These are phyloP conservation scores for Cheilosia urbana DNA, from an alignment of 2,888 invertebrate species.

Conservation along the genomic window DNA sequence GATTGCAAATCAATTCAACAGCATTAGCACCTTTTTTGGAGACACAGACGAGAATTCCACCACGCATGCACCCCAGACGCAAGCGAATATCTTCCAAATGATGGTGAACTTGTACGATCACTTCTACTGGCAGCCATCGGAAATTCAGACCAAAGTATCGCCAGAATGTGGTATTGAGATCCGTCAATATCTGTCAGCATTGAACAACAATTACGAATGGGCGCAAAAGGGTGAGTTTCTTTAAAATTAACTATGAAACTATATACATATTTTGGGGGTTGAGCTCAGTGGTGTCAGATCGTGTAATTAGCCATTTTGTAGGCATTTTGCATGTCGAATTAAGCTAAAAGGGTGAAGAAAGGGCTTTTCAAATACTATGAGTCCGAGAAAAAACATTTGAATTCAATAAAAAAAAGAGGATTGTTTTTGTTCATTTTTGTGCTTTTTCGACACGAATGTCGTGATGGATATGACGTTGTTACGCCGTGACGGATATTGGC, in stretches of 20 bases:
- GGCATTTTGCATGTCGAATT: too few relatives aligned
- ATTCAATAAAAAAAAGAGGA: too few relatives aligned
- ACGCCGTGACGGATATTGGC: too few relatives aligned
- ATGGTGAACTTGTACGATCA: constrained; percentile 83
- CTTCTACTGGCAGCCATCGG: constrained; percentile 82
- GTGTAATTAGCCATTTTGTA: too few relatives aligned
- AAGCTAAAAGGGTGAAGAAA: too few relatives aligned
- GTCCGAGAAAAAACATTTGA: too few relatives aligned
- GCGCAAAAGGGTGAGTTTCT: constrained; percentile 90
- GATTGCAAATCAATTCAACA: constrained; percentile 80
- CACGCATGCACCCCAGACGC: constrained; percentile 67
- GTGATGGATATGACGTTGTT: too few relatives aligned
- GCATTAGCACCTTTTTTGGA: constrained; percentile 80
- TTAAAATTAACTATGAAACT: not conserved
- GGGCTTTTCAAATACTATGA: too few relatives aligned
- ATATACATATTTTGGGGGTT: too few relatives aligned
- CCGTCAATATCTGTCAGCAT: constrained; percentile 85
- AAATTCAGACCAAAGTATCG: constrained; percentile 84
- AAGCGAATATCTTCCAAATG: constrained; percentile 81
- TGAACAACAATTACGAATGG: constrained; percentile 88
- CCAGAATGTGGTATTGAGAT: constrained; percentile 86
- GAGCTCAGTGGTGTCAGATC: too few relatives aligned
- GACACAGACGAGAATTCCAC: constrained; percentile 68
- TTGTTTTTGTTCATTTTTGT: too few relatives aligned
- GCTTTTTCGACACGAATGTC: too few relatives aligned